Evolutionary conservation across 2,888 invertebrate genomes (phyloP).

Genomic region (Brassicogethes aeneus): DNA sequence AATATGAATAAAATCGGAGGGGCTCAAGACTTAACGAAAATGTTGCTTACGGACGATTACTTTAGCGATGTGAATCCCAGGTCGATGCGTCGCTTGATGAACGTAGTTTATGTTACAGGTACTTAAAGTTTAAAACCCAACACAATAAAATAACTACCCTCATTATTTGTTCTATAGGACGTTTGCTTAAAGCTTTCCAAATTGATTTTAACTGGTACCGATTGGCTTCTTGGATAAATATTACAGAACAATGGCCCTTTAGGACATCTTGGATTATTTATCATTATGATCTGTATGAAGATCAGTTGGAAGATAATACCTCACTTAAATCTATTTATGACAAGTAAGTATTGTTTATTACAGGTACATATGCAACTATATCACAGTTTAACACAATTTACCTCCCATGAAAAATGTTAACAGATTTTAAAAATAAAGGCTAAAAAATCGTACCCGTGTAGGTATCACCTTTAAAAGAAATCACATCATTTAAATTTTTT

Average conservation of each 20-base stretch:
- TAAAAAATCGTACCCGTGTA: too few relatives aligned
- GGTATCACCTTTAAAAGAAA: too few relatives aligned
- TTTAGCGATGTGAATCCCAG: slow-evolving; percentile 98
- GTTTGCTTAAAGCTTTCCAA: slow-evolving; percentile 94
- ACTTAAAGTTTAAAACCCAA: slow-evolving; percentile 15
- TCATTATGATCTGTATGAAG: slow-evolving; percentile 84
- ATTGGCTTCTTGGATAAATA: slow-evolving; percentile 95
- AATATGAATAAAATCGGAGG: slow-evolving; percentile 71
- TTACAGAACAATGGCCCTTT: slow-evolving; percentile 98
- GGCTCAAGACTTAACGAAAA: slow-evolving; percentile 63
- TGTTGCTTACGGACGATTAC: slow-evolving; percentile 93
- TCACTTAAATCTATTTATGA: slow-evolving; percentile 88
- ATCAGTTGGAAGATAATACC: slow-evolving; percentile 74
- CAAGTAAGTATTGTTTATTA: slow-evolving; percentile 73
- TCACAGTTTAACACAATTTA: too few relatives aligned
- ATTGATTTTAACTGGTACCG: slow-evolving; percentile 97
- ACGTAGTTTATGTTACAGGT: slow-evolving; percentile 94
- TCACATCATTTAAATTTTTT: too few relatives aligned
- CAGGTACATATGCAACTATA: too few relatives aligned
- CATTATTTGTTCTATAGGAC: slow-evolving; percentile 51
- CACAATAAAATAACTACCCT: background rate
- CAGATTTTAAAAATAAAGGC: too few relatives aligned
- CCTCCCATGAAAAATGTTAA: too few relatives aligned
- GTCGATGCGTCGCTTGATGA: slow-evolving; percentile 93
- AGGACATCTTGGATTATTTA: slow-evolving; percentile 96